Conservation (phyloP, 2,113 vertebrate species). For the Marmota flaviventris region DNA sequence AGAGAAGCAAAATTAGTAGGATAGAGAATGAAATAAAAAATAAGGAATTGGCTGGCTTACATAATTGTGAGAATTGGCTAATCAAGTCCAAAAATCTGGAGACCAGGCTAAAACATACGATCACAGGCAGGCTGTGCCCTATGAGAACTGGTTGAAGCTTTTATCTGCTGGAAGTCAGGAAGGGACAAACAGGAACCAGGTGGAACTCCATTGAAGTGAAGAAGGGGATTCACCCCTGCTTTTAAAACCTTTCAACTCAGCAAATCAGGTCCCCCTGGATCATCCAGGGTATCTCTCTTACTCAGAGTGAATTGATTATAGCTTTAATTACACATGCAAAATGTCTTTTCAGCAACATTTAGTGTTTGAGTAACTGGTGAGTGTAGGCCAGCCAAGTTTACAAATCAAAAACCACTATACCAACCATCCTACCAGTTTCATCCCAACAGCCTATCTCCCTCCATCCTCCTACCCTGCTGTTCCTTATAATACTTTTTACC, state of each 20-base stretch:
- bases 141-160: neutral
- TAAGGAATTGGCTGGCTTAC: neutral
- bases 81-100: neutral
- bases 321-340: neutral
- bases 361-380: neutral
- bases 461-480: neutral
- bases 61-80: neutral
- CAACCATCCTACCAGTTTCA: neutral
- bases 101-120: neutral
- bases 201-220: neutral
- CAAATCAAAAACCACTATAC: neutral
- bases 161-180: neutral
- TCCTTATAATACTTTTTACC: neutral
- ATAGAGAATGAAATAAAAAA: neutral
- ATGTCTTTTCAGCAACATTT: neutral
- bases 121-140: neutral
- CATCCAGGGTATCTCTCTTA: neutral
- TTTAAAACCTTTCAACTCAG: neutral
- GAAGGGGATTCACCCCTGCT: neutral
- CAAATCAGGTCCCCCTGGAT: neutral
- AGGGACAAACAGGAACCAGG: neutral
- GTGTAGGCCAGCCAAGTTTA: neutral
- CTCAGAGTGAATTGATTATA: neutral
- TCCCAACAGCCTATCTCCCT: no score
- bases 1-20: neutral